Base-by-base conservation (phyloP, 2,797 vertebrate genomes). In the Lutjanus argentimaculatus region DNA sequence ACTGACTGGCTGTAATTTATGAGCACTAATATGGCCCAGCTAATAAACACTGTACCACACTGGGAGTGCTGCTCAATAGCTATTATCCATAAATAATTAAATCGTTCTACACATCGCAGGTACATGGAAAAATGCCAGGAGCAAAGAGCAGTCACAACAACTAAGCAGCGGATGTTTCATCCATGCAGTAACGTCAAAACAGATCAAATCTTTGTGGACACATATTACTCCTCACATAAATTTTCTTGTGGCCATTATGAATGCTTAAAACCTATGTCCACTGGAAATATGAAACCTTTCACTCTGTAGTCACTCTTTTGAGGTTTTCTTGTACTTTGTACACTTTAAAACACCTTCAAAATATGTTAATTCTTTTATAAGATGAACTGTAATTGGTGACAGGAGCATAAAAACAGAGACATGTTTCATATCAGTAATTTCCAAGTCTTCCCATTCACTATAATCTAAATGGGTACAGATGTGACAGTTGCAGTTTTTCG, bases 81-180 rank as follows among this genome's bases (percentile, higher is more conserved):
- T 61, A 58, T 84, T 77, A 77, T 40, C 55, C 68, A 86, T 85
- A 55, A 85, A 88, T 87, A 67, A 89, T 86, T 79, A 14, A 85
- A 75, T 19, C 42, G 57, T 75, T 86, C 40, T 45, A 66, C 51
- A 86, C 67, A 83, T 75, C 8, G 4, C 58, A 75, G 77, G 63
- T 58, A 64, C 71, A 67, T 71, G 65, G 69, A 73, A 72, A 68
- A 74, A 69, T 51, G 65, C 63, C 53, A 40, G 22, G 46, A 75
- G 79, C 69, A 68, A 75, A 61, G 43, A n/a, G 25, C 53, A 76
- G 59, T 52, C 56, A 77, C 30, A 70, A 49, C 15, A 69, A 58
- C 48, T 40, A 17, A 71, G 48, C 46, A 67, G 78, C 7, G 14
- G 53, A 48, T 70, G 74, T 82, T 75, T 42, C 64, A 76, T 80